Base-by-base conservation (phyloP, 2,888 invertebrate species). In the Pheosia tremula region DNA sequence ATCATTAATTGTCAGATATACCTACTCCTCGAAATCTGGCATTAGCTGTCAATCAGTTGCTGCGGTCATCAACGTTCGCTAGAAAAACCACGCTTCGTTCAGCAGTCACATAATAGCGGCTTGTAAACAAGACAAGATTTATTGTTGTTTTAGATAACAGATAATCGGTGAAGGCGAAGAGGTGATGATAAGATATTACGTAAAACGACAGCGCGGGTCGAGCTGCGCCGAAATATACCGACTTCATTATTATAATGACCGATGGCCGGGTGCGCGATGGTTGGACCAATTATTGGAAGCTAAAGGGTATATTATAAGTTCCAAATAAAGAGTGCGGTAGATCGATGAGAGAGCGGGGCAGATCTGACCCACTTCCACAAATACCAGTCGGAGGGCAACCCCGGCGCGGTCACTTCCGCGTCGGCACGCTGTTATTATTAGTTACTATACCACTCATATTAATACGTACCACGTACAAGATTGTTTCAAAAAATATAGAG, bases 101-200 rank as follows among this genome's bases (percentile, higher is more conserved):
- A 49, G 2, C 24, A 58, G 36, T 53, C 43, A 45, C 55, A 54
- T n/a, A 56, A 24, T 41, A 39, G 47, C 38, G 39, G 49, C 58
- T 57, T 37, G 61, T 66, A 56, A 63, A 70, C 66, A 66, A 64
- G 41, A 7, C 61, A 36, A 54, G 41, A 59, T 57, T 61, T 59
- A 56, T 63, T 41, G 50, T 6, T 37, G 47, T 38, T 55, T 39
- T 11, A 55, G 58, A 52, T 52, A 41, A 55, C 59, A 55, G 56
- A 50, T 56, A 59, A 65, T 56, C 54, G 36, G 59, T 55, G 53
- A 45, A 57, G 56, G 63, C 61, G 45, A 58, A 24, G 45, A 36
- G 47, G 54, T 59, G 68, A 66, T 64, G 66, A 69, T 70, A 62
- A 59, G 13, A 57, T 53, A 59, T 71, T 70, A 67, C 54, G 67